phyloP scores from a whole-genome alignment of 2,797 vertebrate genomes.

The Chrysocyon brachyurus region DNA sequence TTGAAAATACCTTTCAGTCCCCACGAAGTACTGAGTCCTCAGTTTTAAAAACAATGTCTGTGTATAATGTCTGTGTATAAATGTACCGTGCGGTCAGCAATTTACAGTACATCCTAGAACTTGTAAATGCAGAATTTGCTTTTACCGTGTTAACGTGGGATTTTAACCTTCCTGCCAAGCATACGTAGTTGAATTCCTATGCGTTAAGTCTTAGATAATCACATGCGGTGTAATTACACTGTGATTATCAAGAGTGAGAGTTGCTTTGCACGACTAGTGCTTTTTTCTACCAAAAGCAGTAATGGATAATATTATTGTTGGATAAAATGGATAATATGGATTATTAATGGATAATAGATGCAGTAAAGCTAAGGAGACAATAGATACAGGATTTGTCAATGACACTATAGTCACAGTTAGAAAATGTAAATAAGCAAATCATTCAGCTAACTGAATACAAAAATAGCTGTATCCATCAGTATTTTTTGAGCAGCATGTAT shows the following conservation, averaged over 20 bases:
- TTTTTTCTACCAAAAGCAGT: background rate
- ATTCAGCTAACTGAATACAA: background rate
- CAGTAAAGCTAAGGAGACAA: background rate
- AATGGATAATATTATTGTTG: too few relatives aligned
- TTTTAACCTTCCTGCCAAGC: slow-evolving; percentile 23
- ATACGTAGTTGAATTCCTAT: background rate
- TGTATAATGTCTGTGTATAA: background rate
- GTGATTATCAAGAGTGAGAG: background rate
- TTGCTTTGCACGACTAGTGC: background rate
- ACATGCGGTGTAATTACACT: background rate
- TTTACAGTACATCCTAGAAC: background rate
- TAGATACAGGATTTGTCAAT: background rate
- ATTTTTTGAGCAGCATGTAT: background rate
- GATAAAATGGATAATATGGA: too few relatives aligned
- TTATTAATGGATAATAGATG: background rate
- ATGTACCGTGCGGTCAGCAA: background rate
- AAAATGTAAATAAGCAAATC: slow-evolving; percentile 31
- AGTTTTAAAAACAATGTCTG: background rate
- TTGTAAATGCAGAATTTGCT: background rate
- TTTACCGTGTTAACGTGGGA: background rate
- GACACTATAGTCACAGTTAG: background rate
- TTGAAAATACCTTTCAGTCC: background rate
- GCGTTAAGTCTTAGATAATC: background rate
- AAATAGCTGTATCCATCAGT: background rate
- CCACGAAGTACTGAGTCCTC: background rate